Conservation (phyloP, 64 coral and sea anemone species). For the Stichodactyla helianthus region DNA sequence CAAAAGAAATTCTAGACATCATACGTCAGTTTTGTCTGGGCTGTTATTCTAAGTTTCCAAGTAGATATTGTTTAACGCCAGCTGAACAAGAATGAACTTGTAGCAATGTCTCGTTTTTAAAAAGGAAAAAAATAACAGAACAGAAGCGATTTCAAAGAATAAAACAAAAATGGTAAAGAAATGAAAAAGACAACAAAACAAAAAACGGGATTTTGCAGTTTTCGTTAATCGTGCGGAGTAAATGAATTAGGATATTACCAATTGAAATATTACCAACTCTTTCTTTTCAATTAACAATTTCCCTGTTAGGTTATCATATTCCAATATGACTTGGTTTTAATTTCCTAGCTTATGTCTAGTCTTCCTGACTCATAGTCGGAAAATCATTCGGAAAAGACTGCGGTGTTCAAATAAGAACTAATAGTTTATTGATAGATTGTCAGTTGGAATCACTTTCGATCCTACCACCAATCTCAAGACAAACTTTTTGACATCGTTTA, state of each 20-base stretch:
- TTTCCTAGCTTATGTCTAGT: too few species aligned
- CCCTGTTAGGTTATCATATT: too few species aligned
- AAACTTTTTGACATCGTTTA: background rate
- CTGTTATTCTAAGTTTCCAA: background rate
- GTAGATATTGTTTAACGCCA: background rate
- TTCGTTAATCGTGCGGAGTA: too few species aligned
- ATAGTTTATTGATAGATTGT: background rate
- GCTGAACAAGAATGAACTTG: constrained; percentile 6
- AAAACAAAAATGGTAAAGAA: background rate
- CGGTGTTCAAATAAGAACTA: background rate
- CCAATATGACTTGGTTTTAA: too few species aligned
- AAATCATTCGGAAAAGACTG: background rate
- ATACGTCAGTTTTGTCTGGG: constrained; percentile 1
- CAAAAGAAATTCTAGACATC: constrained; percentile 4
- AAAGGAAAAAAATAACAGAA: background rate
- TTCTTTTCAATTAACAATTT: too few species aligned
- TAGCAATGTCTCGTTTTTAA: background rate
- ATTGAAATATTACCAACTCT: too few species aligned
- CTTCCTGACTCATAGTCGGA: too few species aligned
- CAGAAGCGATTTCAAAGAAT: background rate
- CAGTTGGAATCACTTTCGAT: background rate
- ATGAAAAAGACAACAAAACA: background rate
- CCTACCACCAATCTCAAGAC: background rate
- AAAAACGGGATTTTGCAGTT: background rate
- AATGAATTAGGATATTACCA: too few species aligned